Base-by-base conservation (phyloP, 1,140 invertebrate species). In the Drosophila subobscura region DNA sequence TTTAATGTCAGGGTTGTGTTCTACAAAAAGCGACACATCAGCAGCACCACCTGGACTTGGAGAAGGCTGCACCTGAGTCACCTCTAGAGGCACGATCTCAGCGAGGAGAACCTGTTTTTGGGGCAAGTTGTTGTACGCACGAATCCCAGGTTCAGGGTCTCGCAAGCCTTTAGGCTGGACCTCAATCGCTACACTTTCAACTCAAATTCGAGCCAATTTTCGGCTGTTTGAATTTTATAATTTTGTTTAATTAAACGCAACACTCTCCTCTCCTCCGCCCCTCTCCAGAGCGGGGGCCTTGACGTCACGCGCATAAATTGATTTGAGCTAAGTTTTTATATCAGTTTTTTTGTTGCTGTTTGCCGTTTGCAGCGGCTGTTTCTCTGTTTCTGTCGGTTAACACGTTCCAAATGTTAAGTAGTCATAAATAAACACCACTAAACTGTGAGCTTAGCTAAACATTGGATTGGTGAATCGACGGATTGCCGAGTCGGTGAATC, bases 401-500 rank as follows among this genome's bases (percentile, higher is more conserved):
- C 81, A 85, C 81, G 77, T 74, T 81, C 79, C 64, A 66, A 72
- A 75, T 81, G 52, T 71, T 81, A 85, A 85, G 74, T 88, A 86
- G 81, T 78, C 81, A 86, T 88, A 86, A 86, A 86, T 86, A 86
- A 81, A 86, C 83, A 86, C 83, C 72, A 81, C 73, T 81, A 88
- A 86, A 77, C 70, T 67, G 70, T 77, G 56, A 64, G 61, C 65
- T 88, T 78, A 74, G 83, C 61, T 84, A 84, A 85, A 78, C 49
- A 64, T 29, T 14, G 41, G 23, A 42, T 37, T 22, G 33, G 44
- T 2, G 27, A 14, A 25, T 22, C 47, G 50, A 10, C 10, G 33
- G 33, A 37, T 2, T 10, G 33, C 1, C 12, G 33, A 37, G 10
- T 37, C 33, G 33, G 1, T 37, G 33, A 37, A 12, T 37, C 10